Evolutionary conservation across 2,888 invertebrate species (phyloP).

Genomic region (Watsonalla cultraria): DNA sequence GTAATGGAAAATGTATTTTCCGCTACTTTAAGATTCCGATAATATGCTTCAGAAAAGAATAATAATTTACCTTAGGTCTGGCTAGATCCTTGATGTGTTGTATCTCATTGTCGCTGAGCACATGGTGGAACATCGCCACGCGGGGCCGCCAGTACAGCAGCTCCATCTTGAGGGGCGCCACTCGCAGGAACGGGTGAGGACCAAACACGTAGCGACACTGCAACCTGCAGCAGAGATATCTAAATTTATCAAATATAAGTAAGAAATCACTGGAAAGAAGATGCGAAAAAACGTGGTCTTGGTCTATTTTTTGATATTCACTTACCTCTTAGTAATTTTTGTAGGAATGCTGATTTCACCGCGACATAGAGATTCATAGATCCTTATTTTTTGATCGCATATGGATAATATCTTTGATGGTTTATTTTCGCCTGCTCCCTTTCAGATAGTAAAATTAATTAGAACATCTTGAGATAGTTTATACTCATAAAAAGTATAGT

Average conservation of each 20-base stretch:
- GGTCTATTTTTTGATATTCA: background rate
- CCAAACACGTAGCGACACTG: slow-evolving; percentile 86
- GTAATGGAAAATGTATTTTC: no score
- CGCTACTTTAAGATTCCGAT: no score
- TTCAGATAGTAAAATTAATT: slow-evolving; percentile 4
- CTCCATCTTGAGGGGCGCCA: slow-evolving; percentile 90
- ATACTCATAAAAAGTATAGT: no score
- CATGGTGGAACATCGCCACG: slow-evolving; percentile 91
- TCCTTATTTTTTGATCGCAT: slow-evolving; percentile 79
- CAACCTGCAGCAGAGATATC: slow-evolving; percentile 62
- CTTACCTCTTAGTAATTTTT: slow-evolving; percentile 48
- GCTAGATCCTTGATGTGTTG: slow-evolving; percentile 90
- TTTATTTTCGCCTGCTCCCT: slow-evolving; percentile 61
- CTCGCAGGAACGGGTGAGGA: slow-evolving; percentile 84
- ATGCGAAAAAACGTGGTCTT: no score
- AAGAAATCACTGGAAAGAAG: no score
- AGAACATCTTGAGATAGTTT: background rate
- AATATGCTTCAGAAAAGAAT: background rate
- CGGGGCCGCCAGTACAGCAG: slow-evolving; percentile 89
- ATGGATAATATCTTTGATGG: slow-evolving; percentile 70
- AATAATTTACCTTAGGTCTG: slow-evolving; percentile 85
- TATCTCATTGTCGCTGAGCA: slow-evolving; percentile 92
- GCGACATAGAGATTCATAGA: slow-evolving; percentile 89
- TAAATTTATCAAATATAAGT: background rate
- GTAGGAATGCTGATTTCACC: slow-evolving; percentile 81